Evolutionary conservation across 1,140 invertebrate genomes (phyloP).

Genomic region (Drosophila subpulchrella): DNA sequence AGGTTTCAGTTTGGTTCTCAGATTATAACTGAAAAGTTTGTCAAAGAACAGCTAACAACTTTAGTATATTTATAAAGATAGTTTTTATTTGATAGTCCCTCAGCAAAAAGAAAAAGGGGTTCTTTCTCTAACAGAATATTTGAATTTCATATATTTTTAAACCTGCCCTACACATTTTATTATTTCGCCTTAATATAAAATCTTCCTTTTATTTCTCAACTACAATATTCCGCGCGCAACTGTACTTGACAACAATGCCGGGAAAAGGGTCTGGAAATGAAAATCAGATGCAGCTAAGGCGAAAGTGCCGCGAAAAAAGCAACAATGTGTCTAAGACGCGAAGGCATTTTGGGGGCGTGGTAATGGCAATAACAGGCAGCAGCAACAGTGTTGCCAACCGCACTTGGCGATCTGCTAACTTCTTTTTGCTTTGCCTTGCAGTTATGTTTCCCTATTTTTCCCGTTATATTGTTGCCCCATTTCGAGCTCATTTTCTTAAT

Average conservation of each 20-base stretch:
- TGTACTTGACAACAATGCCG: constrained; percentile 27
- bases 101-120: too few relatives aligned
- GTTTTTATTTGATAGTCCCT: too few relatives aligned
- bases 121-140: too few relatives aligned
- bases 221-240: constrained; percentile 7
- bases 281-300: constrained; percentile 24
- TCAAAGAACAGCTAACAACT: too few relatives aligned
- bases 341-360: constrained; percentile 1
- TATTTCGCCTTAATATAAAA: not conserved
- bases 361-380: not conserved
- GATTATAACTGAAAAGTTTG: not conserved
- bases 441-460: constrained; percentile 2
- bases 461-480: constrained; percentile 7
- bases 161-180: not conserved
- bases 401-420: constrained; percentile 13
- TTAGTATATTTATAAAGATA: too few relatives aligned
- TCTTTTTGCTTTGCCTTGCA: not conserved
- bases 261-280: constrained; percentile 13
- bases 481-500: constrained; percentile 44
- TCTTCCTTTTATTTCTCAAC: not conserved
- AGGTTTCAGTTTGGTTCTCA: not conserved
- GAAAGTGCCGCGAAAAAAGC: constrained; percentile 32
- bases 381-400: constrained; percentile 47
- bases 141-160: too few relatives aligned
- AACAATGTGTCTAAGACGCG: constrained; percentile 28